A percentile compares a stretch with the other conserved stretches of the same genome.
Evolutionary conservation across 2,113 vertebrate species (phyloP).

Genomic region (Dendrocopos noguchii): DNA sequence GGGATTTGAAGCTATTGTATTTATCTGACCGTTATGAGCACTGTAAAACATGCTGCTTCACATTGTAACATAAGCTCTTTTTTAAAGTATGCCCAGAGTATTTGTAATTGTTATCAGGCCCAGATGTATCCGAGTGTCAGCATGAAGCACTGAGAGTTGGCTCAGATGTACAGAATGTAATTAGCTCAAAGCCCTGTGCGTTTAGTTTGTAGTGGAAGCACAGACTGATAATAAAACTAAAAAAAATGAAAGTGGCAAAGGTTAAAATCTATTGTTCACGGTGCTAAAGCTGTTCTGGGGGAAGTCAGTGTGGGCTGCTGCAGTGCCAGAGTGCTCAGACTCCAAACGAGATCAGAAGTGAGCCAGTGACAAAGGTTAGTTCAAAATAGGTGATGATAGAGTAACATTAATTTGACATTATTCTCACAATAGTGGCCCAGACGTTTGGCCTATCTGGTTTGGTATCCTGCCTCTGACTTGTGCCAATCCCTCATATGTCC

Average conservation of each 20-base stretch:
- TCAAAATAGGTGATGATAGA: conserved; percentile 52
- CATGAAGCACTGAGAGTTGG: conserved; percentile 73
- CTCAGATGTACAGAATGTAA: conserved; percentile 74
- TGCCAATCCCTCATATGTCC: conserved; percentile 53
- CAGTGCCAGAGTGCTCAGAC: conserved; percentile 17
- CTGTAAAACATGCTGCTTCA: conserved; percentile 78
- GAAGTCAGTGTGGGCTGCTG: conserved; percentile 14
- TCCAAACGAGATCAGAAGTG: conserved; percentile 54
- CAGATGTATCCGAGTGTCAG: conserved; percentile 80
- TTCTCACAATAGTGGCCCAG: conserved; percentile 66
- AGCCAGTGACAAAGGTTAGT: conserved; percentile 53
- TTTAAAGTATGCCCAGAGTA: conserved; percentile 77
- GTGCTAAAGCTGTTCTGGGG: conserved; percentile 57
- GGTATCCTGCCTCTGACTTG: conserved; percentile 58
- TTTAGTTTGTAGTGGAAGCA: conserved; percentile 69
- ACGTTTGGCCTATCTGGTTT: conserved; percentile 59
- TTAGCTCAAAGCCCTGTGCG: conserved; percentile 74
- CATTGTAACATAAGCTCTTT: conserved; percentile 78
- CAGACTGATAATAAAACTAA: conserved; percentile 75
- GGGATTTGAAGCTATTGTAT: conserved; percentile 70
- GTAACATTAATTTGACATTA: conserved; percentile 59
- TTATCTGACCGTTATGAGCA: conserved; percentile 74
- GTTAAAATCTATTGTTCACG: conserved; percentile 72
- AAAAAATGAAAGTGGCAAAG: conserved; percentile 77
- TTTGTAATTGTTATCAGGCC: conserved; percentile 83